These are phyloP conservation scores for Hippocampus mohnikei DNA, from an alignment of 2,113 vertebrate genomes.

Conservation along the genomic window DNA sequence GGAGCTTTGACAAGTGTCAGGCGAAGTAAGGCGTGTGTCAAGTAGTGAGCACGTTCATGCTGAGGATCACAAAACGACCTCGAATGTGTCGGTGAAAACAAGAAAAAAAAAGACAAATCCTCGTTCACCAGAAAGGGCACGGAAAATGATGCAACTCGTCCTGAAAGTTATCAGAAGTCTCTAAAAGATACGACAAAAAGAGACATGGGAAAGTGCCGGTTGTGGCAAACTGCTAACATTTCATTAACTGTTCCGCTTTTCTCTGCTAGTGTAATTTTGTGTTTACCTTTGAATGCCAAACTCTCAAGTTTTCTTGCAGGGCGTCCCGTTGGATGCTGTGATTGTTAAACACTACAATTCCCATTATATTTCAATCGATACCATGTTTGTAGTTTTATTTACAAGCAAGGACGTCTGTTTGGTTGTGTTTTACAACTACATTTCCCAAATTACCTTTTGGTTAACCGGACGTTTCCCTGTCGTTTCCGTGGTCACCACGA, in stretches of 20 bases:
- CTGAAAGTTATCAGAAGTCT: constrained; percentile 32
- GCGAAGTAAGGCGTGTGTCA: background rate
- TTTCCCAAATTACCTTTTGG: constrained; percentile 39
- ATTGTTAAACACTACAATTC: constrained; percentile 63
- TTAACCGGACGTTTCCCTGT: background rate
- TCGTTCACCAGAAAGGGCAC: constrained; percentile 25
- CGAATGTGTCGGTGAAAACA: background rate
- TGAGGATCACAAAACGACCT: background rate
- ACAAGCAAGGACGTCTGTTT: fast-evolving
- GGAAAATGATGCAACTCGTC: constrained; percentile 68
- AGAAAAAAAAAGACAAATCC: background rate
- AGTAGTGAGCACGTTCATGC: background rate
- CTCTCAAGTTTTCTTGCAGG: constrained; percentile 58
- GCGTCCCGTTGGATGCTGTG: constrained; percentile 50
- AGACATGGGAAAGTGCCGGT: background rate
- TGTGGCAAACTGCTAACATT: background rate
- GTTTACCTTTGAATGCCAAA: constrained; percentile 46
- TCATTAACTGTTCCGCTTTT: background rate
- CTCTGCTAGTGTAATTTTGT: background rate
- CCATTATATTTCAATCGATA: constrained; percentile 21
- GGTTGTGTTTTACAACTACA: constrained; percentile 17
- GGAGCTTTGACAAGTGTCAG: background rate
- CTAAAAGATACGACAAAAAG: constrained; percentile 5
- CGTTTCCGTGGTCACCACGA: constrained; percentile 68
- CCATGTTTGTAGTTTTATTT: constrained; percentile 55